Base-by-base conservation (phyloP, 2,888 invertebrate genomes). In the Nemurella pictetii region DNA sequence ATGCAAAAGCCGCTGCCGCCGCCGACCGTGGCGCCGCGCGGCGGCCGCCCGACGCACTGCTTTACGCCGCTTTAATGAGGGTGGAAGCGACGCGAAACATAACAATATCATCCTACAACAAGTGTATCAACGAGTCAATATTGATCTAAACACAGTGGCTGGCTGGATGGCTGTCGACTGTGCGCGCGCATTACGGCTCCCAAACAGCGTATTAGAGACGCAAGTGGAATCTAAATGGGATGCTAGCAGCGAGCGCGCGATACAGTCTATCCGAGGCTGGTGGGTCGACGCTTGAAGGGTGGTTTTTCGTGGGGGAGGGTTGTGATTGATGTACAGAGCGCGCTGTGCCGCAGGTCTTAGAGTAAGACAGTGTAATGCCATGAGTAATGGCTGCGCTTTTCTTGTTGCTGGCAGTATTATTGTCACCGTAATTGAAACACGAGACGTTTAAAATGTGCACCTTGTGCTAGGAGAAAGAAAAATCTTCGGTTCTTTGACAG, bases 211-310 rank as follows among this genome's bases (percentile, higher is more conserved):
- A 84, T 75, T 84, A 84, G 74, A 84, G 78, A 84, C 84, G 80
- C 84, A 80, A 84, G 78, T 78, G 84, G 84, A 84, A 84, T 84
- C 81, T 84, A 84, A 84, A 84, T 82, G 84, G 77, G 84, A 84
- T 84, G 20, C 30, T 78, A 12, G 55, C 12, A 12, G 55, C 20
- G 55, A n/a, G n/a, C n/a, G n/a, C n/a, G n/a, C n/a, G 55, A 55
- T 55, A 55, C 55, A 55, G 55, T 55, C 55, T 12, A 55, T 55
- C 20, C 55, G 20, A 55, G 55, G 5, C 55, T 12, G 15, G 55
- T 55, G 55, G 55, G 55, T 55, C 9, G 9, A 20, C 55, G 9
- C 15, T 12, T 12, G 55, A 20, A 20, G 55, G 55, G 5, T n/a
- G 55, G 55, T 7, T 32, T 32, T n/a, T n/a, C n/a, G n/a, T 7